phyloP scores from a whole-genome alignment of 2,797 vertebrate genomes.

The Buphagus erythrorhynchus region DNA sequence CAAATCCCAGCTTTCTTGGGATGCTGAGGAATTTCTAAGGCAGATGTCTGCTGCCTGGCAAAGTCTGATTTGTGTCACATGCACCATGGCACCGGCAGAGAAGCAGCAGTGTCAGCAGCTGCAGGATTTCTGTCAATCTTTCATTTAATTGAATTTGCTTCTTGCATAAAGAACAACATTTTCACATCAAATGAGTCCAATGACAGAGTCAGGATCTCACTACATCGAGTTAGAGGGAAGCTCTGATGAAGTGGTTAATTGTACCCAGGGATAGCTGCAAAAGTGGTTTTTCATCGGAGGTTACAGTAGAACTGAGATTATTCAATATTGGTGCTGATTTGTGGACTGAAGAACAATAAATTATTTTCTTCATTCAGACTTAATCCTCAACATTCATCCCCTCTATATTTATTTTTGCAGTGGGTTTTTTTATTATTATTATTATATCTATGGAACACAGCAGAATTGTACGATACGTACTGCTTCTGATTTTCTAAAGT shows the following conservation, averaged over 20 bases:
- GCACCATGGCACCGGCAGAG: background rate
- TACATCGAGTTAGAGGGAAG: background rate
- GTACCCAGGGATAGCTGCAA: background rate
- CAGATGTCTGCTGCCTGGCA: background rate
- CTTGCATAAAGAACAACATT: background rate
- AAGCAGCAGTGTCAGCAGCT: background rate
- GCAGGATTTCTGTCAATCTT: background rate
- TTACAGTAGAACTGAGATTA: background rate
- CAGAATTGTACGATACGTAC: fast-evolving
- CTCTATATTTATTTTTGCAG: background rate
- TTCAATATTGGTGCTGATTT: background rate
- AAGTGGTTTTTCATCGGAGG: background rate
- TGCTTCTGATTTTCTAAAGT: background rate
- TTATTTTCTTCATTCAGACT: background rate
- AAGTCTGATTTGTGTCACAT: background rate
- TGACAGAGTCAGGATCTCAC: background rate
- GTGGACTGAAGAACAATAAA: background rate
- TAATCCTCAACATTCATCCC: background rate
- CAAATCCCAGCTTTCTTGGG: background rate
- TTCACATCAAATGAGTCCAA: background rate
- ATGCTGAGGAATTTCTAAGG: background rate
- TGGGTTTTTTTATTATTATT: fast-evolving
- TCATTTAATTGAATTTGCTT: background rate
- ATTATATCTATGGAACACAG: background rate
- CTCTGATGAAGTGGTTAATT: background rate